A percentile compares a stretch with the other conserved stretches of the same genome.
phyloP scores from a whole-genome alignment of 2,888 invertebrate genomes.

The Muscina levida region DNA sequence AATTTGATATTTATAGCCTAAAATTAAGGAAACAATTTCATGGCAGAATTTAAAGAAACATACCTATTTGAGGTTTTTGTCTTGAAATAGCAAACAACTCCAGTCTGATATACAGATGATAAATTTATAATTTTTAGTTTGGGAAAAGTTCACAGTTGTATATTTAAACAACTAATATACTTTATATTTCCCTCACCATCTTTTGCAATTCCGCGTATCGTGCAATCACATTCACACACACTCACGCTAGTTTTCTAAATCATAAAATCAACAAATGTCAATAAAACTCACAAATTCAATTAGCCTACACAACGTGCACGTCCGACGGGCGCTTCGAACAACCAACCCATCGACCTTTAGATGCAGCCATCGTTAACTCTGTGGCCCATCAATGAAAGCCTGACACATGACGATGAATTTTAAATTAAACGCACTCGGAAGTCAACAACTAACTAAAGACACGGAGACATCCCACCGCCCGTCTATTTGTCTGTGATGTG shows the following conservation, averaged over 20 bases:
- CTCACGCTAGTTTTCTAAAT: constrained; percentile 1
- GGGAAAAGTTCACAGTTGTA: no score
- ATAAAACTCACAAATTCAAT: constrained; percentile 75
- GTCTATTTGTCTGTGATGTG: constrained; percentile 56
- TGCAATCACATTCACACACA: neutral
- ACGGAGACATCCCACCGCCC: constrained; percentile 37
- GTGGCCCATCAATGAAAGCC: constrained; percentile 13
- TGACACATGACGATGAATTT: neutral
- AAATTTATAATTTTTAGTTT: no score
- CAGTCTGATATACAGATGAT: no score
- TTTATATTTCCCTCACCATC: no score
- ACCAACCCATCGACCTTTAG: constrained; percentile 39
- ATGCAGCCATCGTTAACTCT: neutral
- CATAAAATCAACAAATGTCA: constrained; percentile 42
- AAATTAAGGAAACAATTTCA: no score
- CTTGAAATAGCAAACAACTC: no score
- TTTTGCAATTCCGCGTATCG: no score
- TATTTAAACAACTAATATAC: no score
- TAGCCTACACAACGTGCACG: constrained; percentile 67
- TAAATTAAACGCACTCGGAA: constrained; percentile 38
- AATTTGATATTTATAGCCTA: no score
- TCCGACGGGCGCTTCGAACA: neutral
- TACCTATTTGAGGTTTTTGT: no score
- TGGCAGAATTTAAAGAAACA: no score
- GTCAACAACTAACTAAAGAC: constrained; percentile 42